These are phyloP conservation scores for Leptatherina wallacei DNA, from an alignment of 2,797 vertebrate species.

Conservation along the genomic window DNA sequence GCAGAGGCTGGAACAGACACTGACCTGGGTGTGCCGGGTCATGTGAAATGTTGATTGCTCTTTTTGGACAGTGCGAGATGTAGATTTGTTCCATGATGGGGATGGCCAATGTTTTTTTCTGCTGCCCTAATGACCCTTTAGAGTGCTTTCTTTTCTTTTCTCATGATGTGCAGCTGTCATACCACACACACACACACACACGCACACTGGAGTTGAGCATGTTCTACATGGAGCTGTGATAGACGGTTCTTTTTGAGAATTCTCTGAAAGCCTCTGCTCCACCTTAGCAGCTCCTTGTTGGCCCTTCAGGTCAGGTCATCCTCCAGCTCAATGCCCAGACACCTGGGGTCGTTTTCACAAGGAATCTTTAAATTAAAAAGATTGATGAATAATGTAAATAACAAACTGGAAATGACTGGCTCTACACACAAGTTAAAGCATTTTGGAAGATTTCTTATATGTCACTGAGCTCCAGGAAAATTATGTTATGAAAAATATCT, in stretches of 20 bases:
- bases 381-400: no score
- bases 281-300: not conserved
- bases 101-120: not conserved
- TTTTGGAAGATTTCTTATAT: not conserved
- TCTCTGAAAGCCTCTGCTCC: no score
- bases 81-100: not conserved
- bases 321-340: not conserved
- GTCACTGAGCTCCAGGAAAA: slow-evolving; percentile 23
- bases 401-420: no score
- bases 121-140: not conserved
- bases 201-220: not conserved
- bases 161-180: not conserved
- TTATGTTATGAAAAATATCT: slow-evolving; percentile 32
- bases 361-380: no score
- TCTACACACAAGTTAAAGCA: no score
- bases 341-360: no score
- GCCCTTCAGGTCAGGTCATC: not conserved
- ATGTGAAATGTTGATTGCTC: not conserved
- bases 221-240: not conserved
- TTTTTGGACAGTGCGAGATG: not conserved
- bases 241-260: not conserved
- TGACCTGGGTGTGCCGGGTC: not conserved
- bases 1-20: not conserved
- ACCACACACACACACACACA: not conserved
- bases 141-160: not conserved